Base-by-base conservation (phyloP, 2,888 invertebrate species). In the Dasysyrphus tricinctus region DNA sequence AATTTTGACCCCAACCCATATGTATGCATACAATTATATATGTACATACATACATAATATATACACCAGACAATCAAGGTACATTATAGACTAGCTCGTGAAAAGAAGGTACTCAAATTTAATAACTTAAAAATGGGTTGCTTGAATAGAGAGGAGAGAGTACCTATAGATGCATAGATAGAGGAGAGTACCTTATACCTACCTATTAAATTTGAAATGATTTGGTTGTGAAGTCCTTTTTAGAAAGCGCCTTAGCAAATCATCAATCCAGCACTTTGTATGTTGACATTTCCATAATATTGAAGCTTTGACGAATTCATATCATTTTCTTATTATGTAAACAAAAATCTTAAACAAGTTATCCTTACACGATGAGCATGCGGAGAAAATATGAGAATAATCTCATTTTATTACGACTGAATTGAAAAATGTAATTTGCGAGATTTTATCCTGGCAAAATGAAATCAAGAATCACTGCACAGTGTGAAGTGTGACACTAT, bases 391-490 rank as follows among this genome's bases (percentile, higher is more conserved):
- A 44, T 11, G 9, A 61, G n/a, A 59, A 59, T 76, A 84, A 84
- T 85, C 76, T 80, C 47, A 85, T 85, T 80, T 80, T 54, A 80
- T 76, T 47, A 65, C 51, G 39, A 61, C 54, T 73, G 76, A 80
- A 77, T 70, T 80, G 42, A 81, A 73, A 67, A 85, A 85, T 72
- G 49, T 77, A 73, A 81, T 77, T 81, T 72, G 29, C 69, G n/a
- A 63, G 42, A 74, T 59, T 59, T 65, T 76, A 47, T 49, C 11
- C 19, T 14, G 5, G 11, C n/a, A 4, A 32, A 37, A 39, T 11
- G 16, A 61, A 37, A 77, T 86, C 86, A 78, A 72, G 61, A 82
- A 57, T 37, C 70, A 9, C 57, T 61, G 39, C 67, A 34, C 19
- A 49, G 49, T 65, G 34, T 29, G 42, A 47, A 54, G 51, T 56